Percentiles rank a stretch among this genome's conserved stretches.
Evolutionary conservation across 2,888 invertebrate genomes (phyloP).

Genomic region (Halocaridina rubra): DNA sequence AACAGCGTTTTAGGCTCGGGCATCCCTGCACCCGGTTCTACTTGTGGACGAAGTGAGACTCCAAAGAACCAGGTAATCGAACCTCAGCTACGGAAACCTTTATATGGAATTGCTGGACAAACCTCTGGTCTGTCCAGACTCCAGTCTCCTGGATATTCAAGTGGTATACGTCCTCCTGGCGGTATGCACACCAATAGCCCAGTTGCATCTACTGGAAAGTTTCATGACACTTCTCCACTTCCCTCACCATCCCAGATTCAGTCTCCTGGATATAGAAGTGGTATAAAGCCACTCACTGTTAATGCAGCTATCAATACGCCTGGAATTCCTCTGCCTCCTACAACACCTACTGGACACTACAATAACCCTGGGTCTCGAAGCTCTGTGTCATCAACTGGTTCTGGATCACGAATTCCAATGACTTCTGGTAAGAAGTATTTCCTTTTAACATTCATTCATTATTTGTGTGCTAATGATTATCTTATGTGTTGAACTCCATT

Average conservation of each 20-base stretch:
- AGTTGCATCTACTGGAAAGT: background rate
- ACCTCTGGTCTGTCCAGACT: background rate
- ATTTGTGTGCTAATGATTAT: no score
- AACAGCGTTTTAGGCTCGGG: slow-evolving; percentile 5
- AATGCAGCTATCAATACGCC: slow-evolving; percentile 55
- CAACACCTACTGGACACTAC: background rate
- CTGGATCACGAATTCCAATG: slow-evolving; percentile 41
- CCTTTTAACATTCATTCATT: no score
- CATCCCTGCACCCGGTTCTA: slow-evolving; percentile 17
- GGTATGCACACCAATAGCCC: slow-evolving; percentile 14
- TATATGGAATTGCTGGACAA: background rate
- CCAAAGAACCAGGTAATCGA: background rate
- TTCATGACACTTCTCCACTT: background rate
- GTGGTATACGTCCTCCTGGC: slow-evolving; percentile 41
- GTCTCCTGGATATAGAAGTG: slow-evolving; percentile 11
- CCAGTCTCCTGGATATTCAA: slow-evolving; percentile 28
- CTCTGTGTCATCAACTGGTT: slow-evolving; percentile 45
- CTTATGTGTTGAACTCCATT: no score
- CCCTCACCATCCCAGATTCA: background rate
- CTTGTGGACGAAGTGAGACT: background rate
- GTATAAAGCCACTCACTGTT: slow-evolving; percentile 24
- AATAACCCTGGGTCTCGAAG: slow-evolving; percentile 35
- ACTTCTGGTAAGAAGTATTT: slow-evolving; percentile 13
- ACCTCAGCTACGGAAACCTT: background rate
- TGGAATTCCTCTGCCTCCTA: slow-evolving; percentile 37